These are phyloP conservation scores for Acanthosoma haemorrhoidale DNA, from an alignment of 2,888 invertebrate species.

Conservation along the genomic window DNA sequence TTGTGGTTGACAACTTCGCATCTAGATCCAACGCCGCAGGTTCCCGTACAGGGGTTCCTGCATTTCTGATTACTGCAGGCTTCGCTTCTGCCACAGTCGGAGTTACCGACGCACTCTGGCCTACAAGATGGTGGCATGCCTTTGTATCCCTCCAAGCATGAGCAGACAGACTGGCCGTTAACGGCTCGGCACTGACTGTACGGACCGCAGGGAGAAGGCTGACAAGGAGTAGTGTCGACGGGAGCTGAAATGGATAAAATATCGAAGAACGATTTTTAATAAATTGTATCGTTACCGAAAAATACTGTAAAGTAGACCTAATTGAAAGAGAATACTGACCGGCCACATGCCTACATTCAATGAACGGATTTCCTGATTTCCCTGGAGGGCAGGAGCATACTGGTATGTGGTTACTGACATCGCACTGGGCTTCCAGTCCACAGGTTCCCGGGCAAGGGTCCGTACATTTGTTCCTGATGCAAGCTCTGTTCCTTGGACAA, in stretches of 20 bases:
- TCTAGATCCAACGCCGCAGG: slow-evolving; percentile 72
- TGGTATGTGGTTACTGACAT: slow-evolving; percentile 72
- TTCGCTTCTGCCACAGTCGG: slow-evolving; percentile 69
- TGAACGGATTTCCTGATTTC: slow-evolving; percentile 67
- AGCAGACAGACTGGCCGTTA: slow-evolving; percentile 63
- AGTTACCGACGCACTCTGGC: slow-evolving; percentile 76
- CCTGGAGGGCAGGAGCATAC: slow-evolving; percentile 67
- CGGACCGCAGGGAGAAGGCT: slow-evolving; percentile 75
- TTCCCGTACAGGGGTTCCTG: slow-evolving; percentile 73
- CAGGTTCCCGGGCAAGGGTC: slow-evolving; percentile 58
- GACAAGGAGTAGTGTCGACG: slow-evolving; percentile 53
- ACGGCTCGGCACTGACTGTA: slow-evolving; percentile 64
- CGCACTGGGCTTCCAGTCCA: slow-evolving; percentile 67
- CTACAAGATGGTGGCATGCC: slow-evolving; percentile 76
- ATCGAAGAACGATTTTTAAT: slow-evolving; percentile 54
- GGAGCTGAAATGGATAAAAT: slow-evolving; percentile 50
- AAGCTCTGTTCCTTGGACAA: slow-evolving; percentile 57
- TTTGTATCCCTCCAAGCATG: slow-evolving; percentile 67
- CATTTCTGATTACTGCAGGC: slow-evolving; percentile 78
- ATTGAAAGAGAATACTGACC: slow-evolving; percentile 31
- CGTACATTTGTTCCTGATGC: slow-evolving; percentile 51
- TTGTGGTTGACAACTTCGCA: slow-evolving; percentile 74
- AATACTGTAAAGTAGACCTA: too few species aligned
- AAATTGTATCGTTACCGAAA: not conserved
- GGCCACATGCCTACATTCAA: slow-evolving; percentile 32